Percentiles rank a stretch among this genome's conserved stretches.
These are phyloP conservation scores for Oophaga sylvatica DNA, from an alignment of 2,797 vertebrate species.

Conservation along the genomic window DNA sequence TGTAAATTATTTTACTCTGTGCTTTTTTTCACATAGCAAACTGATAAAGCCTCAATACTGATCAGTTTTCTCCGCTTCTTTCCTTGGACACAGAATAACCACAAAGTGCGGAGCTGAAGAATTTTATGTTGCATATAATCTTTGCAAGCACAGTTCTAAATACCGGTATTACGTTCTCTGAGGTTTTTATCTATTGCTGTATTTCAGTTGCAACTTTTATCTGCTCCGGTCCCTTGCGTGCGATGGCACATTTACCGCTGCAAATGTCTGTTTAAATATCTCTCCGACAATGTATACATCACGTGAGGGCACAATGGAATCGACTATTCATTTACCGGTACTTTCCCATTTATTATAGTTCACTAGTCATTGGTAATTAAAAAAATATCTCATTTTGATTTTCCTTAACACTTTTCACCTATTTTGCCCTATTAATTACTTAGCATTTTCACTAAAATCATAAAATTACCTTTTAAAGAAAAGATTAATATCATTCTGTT, in stretches of 20 bases:
- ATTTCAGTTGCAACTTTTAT: slow-evolving; percentile 36
- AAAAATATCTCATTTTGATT: background rate
- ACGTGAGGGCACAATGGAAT: background rate
- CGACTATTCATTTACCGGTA: background rate
- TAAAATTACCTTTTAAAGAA: background rate
- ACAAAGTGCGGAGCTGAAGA: background rate
- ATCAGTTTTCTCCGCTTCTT: background rate
- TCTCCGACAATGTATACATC: background rate
- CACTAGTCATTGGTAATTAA: background rate
- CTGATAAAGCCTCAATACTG: background rate
- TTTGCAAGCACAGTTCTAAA: slow-evolving; percentile 32
- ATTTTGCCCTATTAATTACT: background rate
- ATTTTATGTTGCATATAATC: slow-evolving; percentile 34
- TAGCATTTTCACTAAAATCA: background rate
- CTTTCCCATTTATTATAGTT: background rate
- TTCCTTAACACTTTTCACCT: background rate
- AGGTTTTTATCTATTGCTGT: slow-evolving; percentile 40
- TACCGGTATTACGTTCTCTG: slow-evolving; percentile 22
- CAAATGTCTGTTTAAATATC: slow-evolving; percentile 33
- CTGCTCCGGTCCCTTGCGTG: slow-evolving; percentile 3
- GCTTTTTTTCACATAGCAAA: background rate
- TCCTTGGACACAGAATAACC: background rate
- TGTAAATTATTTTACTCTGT: background rate
- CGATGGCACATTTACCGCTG: slow-evolving; percentile 32
- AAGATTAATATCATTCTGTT: background rate